Percentiles rank a stretch among this genome's conserved stretches.
phyloP scores from a whole-genome alignment of 2,797 vertebrate genomes.

The Pseudocheirus occidentalis region DNA sequence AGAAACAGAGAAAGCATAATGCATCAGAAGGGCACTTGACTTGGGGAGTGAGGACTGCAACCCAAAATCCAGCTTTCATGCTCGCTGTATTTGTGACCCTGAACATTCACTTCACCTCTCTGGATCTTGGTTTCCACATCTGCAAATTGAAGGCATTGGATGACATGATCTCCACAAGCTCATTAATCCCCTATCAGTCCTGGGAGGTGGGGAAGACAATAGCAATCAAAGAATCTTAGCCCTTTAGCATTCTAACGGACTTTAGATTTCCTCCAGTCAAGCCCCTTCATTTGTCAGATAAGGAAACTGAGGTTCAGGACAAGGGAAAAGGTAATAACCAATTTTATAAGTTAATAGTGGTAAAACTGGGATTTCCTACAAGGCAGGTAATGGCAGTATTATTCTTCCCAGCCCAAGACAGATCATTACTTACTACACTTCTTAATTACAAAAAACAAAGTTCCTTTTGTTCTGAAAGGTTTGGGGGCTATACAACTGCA shows the following conservation, averaged over 20 bases:
- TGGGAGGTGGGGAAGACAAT: not conserved
- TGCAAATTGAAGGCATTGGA: not conserved
- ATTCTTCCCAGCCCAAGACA: constrained; percentile 48
- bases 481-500: not conserved
- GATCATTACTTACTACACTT: constrained; percentile 52
- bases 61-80: not conserved
- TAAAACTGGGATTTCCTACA: not conserved
- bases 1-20: not conserved
- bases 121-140: not conserved
- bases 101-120: not conserved
- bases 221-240: not conserved
- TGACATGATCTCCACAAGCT: not conserved
- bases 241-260: too few species aligned
- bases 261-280: not conserved
- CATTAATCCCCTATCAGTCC: not conserved
- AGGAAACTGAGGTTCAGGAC: not conserved
- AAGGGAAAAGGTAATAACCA: not conserved
- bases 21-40: not conserved
- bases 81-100: not conserved
- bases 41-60: not conserved
- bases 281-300: not conserved
- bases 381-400: not conserved
- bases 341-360: not conserved
- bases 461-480: constrained; percentile 67
- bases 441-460: constrained; percentile 51